These are phyloP conservation scores for Stylophora pistillata DNA, from an alignment of 64 coral and sea anemone species.

Conservation along the genomic window DNA sequence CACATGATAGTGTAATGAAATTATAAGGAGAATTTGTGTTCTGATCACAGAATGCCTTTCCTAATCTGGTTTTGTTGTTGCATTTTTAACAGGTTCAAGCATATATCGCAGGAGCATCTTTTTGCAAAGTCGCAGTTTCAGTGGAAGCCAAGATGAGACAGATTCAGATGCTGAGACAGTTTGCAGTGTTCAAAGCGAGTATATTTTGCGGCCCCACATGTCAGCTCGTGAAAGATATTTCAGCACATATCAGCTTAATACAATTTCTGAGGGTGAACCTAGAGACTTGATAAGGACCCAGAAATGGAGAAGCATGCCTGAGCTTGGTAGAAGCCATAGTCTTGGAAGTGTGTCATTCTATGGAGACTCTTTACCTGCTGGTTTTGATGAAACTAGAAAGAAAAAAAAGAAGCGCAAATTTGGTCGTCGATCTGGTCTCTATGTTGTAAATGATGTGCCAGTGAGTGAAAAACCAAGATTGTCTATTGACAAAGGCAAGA, in stretches of 20 bases:
- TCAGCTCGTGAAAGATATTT: conserved; percentile 49
- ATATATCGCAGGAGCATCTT: conserved; percentile 51
- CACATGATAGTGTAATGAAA: too few relatives aligned
- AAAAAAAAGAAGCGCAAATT: conserved; percentile 62
- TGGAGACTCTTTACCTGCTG: conserved; percentile 7
- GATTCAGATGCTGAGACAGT: conserved; percentile 64
- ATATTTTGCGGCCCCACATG: conserved; percentile 41
- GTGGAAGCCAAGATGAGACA: conserved; percentile 49
- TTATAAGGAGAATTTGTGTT: too few relatives aligned
- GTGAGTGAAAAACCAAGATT: conserved; percentile 79
- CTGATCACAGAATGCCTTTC: not conserved
- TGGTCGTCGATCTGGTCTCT: conserved; percentile 86
- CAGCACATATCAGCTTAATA: conserved; percentile 61
- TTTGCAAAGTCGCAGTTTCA: conserved; percentile 14
- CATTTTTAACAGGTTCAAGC: conserved; percentile 36
- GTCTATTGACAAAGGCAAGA: conserved; percentile 37
- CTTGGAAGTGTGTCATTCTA: conserved; percentile 12
- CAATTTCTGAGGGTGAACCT: conserved; percentile 5
- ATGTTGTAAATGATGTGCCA: conserved; percentile 84
- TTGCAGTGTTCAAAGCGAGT: conserved; percentile 54
- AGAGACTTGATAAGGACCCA: conserved; percentile 16
- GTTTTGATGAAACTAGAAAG: conserved; percentile 54
- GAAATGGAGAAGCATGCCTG: conserved; percentile 58
- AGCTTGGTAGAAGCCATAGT: conserved; percentile 41
- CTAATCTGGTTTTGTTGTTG: not conserved